Evolutionary conservation across 1,140 invertebrate genomes (phyloP).

Genomic region (Cylas formicarius): DNA sequence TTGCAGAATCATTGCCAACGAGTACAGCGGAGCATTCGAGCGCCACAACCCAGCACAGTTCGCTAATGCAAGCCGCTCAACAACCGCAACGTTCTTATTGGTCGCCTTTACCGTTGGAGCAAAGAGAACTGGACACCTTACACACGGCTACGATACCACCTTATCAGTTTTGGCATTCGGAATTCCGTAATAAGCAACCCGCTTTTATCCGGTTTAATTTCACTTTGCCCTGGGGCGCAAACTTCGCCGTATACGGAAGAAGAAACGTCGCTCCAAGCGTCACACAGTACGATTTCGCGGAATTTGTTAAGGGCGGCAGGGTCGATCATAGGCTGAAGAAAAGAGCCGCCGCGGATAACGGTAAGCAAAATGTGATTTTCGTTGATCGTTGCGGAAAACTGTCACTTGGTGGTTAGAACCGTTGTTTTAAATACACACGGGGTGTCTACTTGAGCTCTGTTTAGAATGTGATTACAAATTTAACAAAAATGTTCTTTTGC

Average conservation of each 20-base stretch:
- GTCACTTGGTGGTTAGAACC: no score
- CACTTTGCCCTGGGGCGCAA: slow-evolving; percentile 80
- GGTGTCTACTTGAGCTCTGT: no score
- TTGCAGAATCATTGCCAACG: slow-evolving; percentile 58
- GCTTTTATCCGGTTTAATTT: slow-evolving; percentile 84
- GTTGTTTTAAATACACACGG: no score
- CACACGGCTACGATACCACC: slow-evolving; percentile 75
- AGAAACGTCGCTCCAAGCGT: slow-evolving; percentile 88
- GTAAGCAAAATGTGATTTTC: slow-evolving; percentile 16
- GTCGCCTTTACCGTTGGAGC: slow-evolving; percentile 70
- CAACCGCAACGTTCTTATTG: slow-evolving; percentile 61
- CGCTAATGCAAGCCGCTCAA: slow-evolving; percentile 46
- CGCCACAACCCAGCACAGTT: slow-evolving; percentile 42
- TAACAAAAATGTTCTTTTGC: no score
- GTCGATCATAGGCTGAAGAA: slow-evolving; percentile 63
- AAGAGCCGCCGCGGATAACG: slow-evolving; percentile 39
- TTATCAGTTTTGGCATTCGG: slow-evolving; percentile 86
- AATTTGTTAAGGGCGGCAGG: slow-evolving; percentile 78
- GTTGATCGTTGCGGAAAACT: no score
- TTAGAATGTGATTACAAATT: no score
- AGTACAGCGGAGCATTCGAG: slow-evolving; percentile 60
- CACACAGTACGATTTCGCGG: slow-evolving; percentile 92
- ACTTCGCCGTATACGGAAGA: slow-evolving; percentile 88
- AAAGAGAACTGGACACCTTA: slow-evolving; percentile 72
- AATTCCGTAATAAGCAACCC: slow-evolving; percentile 81